phyloP scores from a whole-genome alignment of 2,888 invertebrate species.

The Malacosoma neustria region DNA sequence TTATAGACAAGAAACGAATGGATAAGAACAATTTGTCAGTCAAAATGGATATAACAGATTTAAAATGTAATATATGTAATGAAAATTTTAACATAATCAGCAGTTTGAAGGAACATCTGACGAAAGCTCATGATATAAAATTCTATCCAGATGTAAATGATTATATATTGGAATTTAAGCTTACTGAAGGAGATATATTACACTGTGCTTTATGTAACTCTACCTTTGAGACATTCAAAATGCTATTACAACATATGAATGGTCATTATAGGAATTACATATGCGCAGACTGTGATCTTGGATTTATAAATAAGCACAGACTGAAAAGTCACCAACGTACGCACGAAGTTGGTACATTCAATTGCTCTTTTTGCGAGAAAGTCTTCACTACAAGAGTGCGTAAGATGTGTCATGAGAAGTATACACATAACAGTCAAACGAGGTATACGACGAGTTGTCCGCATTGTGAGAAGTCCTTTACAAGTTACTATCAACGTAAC shows the following conservation, averaged over 20 bases:
- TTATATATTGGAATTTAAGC: constrained; percentile 51
- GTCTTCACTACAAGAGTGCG: constrained; percentile 44
- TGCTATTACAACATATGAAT: constrained; percentile 59
- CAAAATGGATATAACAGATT: constrained; percentile 54
- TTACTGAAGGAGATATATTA: constrained; percentile 33
- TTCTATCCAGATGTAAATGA: constrained; percentile 48
- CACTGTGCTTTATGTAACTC: constrained; percentile 52
- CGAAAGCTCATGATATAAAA: constrained; percentile 37
- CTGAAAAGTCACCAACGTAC: constrained; percentile 48
- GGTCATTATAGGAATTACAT: constrained; percentile 56
- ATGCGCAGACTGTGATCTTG: constrained; percentile 53
- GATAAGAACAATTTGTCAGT: constrained; percentile 50
- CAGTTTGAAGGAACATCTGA: constrained; percentile 40
- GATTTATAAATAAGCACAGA: constrained; percentile 52
- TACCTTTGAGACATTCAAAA: constrained; percentile 54
- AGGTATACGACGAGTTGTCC: constrained; percentile 56
- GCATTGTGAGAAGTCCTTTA: constrained; percentile 49
- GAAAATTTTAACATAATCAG: constrained; percentile 25
- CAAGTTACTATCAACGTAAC: constrained; percentile 54
- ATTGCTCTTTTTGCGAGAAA: constrained; percentile 52
- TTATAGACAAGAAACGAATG: constrained; percentile 33
- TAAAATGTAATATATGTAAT: constrained; percentile 43
- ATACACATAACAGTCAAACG: constrained; percentile 44
- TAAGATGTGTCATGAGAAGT: constrained; percentile 53
- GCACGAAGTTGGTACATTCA: constrained; percentile 44